phyloP scores from a whole-genome alignment of 1,140 invertebrate species.

The Diploscapter pachys region DNA sequence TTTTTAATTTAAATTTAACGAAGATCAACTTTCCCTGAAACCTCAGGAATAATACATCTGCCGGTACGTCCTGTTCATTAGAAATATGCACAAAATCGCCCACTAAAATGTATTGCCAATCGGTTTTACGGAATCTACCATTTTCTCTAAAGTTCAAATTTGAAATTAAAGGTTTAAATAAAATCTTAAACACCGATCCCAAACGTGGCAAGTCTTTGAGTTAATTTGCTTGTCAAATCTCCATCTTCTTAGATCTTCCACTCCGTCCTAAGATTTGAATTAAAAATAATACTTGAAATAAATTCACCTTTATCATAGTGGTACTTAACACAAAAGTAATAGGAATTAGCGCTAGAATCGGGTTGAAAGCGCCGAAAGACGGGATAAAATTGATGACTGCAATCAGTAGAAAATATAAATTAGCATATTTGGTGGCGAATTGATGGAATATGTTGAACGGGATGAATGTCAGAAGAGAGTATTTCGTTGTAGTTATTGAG shows the following conservation, averaged over 20 bases:
- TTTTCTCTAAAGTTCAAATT: conserved; percentile 28
- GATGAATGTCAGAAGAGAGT: conserved; percentile 84
- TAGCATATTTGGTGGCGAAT: conserved; percentile 72
- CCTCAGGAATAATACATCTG: conserved; percentile 83
- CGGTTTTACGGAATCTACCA: conserved; percentile 73
- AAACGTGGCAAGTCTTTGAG: conserved; percentile 82
- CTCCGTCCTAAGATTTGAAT: conserved; percentile 69
- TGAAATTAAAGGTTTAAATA: background rate
- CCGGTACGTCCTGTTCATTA: conserved; percentile 92
- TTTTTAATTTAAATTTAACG: background rate
- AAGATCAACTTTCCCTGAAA: conserved; percentile 49
- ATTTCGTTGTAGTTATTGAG: conserved; percentile 85
- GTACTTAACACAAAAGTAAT: conserved; percentile 88
- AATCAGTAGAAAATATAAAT: conserved; percentile 94
- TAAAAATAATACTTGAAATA: too few relatives aligned
- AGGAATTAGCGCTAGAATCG: conserved; percentile 89
- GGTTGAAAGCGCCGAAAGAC: conserved; percentile 85
- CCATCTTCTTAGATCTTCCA: conserved; percentile 83
- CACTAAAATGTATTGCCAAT: conserved; percentile 82
- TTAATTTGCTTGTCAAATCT: conserved; percentile 87
- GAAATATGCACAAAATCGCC: conserved; percentile 92
- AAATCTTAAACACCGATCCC: conserved; percentile 69
- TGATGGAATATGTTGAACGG: conserved; percentile 75
- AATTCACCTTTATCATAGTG: conserved; percentile 75
- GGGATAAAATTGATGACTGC: conserved; percentile 83